Conservation (phyloP, 2,888 invertebrate genomes). For the Ophion costatus region DNA sequence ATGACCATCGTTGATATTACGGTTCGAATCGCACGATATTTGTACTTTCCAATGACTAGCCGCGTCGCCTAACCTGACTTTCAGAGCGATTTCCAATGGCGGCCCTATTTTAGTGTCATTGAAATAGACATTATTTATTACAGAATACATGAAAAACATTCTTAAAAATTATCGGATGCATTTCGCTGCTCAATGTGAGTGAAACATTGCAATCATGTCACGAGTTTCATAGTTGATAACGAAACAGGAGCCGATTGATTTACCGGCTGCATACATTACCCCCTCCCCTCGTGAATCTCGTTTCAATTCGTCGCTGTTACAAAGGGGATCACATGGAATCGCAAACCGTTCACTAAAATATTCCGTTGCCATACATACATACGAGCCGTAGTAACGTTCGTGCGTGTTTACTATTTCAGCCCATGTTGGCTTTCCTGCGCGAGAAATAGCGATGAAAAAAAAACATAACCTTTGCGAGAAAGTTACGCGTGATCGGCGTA, state of each 20-base stretch:
- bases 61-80: conserved; percentile 44
- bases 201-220: neutral
- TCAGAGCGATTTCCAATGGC: conserved; percentile 9
- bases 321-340: conserved; percentile 43
- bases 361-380: neutral
- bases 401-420: neutral
- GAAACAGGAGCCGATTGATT: conserved; percentile 37
- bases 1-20: neutral
- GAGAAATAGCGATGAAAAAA: conserved; percentile 8
- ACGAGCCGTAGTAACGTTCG: neutral
- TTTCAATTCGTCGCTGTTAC: neutral
- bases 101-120: conserved; percentile 1
- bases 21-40: conserved; percentile 10
- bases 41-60: conserved; percentile 16
- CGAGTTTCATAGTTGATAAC: conserved; percentile 4
- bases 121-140: conserved; percentile 6
- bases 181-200: neutral
- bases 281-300: conserved; percentile 11
- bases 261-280: conserved; percentile 37
- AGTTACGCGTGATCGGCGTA: neutral
- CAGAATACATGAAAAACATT: neutral
- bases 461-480: conserved; percentile 24
- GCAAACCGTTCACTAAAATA: conserved; percentile 8
- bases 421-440: neutral
- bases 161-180: neutral